phyloP scores from a whole-genome alignment of 2,113 vertebrate genomes.

The Nannobrachium achirus region DNA sequence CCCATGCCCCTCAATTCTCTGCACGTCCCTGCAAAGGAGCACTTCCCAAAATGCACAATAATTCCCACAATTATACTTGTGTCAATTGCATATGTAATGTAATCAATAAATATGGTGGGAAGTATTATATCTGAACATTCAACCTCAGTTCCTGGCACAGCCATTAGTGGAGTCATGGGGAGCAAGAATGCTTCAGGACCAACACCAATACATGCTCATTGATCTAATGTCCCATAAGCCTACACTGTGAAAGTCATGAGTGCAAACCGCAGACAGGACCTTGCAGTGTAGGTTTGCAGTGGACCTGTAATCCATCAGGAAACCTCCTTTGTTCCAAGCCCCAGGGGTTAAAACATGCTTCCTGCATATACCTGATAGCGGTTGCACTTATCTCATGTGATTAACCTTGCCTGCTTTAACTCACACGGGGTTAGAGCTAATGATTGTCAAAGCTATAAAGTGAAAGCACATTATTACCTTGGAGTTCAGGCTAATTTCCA shows the following conservation, averaged over 20 bases:
- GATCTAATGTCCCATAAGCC: constrained; percentile 63
- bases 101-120: too few species aligned
- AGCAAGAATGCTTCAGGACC: constrained; percentile 30
- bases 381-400: constrained; percentile 37
- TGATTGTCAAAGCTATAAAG: neutral
- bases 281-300: neutral
- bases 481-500: too few species aligned
- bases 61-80: too few species aligned
- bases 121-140: constrained; percentile 31
- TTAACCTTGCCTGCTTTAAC: constrained; percentile 27
- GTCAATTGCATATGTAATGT: neutral
- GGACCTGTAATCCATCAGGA: constrained; percentile 53
- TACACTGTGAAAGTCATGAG: neutral
- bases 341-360: constrained; percentile 40
- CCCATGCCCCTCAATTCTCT: too few species aligned
- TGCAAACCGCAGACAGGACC: too few species aligned
- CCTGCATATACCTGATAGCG: constrained; percentile 39
- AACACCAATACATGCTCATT: constrained; percentile 52
- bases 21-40: too few species aligned
- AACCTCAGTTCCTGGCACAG: constrained; percentile 47
- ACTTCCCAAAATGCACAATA: too few species aligned
- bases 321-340: constrained; percentile 35
- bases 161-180: constrained; percentile 41
- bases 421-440: neutral
- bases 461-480: too few species aligned